Evolutionary conservation across 2,888 invertebrate species (phyloP), one percentile per base, ranked within the genome.

Genomic region (Drosophila neonasuta): DNA sequence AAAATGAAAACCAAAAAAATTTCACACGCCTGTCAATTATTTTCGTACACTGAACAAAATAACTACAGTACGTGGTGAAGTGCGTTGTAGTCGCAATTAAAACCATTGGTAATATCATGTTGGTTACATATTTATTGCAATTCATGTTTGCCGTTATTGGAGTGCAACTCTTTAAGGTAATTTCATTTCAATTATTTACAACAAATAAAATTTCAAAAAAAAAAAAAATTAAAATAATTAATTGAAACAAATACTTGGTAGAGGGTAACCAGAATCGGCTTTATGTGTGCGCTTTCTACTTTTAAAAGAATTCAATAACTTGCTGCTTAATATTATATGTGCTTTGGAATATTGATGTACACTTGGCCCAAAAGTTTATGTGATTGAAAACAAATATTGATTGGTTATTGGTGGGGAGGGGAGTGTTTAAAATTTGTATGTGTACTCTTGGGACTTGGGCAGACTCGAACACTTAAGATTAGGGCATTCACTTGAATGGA

Each of bases 91-190:
- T 98, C 93, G 98, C 98, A 90, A 96, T 98, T 93, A 97, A 97
- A 94, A 98, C 98, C 91, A 98, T 98, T 94, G 99, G 99, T 92
- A 99, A 99, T 95, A 99, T 99, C 93, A 98, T 99, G 96, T 95
- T 99, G 95, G 99, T 99, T 93, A 99, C 99, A 92, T 98, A 98
- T 94, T 96, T 99, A 92, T 97, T 99, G 92, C 97, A 99, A 95
- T 99, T 99, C 95, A 99, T 99, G 99, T 99, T 99, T 93, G 99
- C 99, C 93, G 99, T 99, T 92, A 99, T 99, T 92, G 99, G 99
- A 93, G 99, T 99, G 92, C 99, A 99, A 94, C 95, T 99, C 89
- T 99, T 99, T 94, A 99, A 99, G 91, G 91, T 90, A 90, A 90
- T 87, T 81, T 80, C 69, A 70, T 71, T 77, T 74, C 63, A 77